Base-by-base conservation (phyloP, 2,113 vertebrate genomes). In the mouse (Mus musculus) region DNA sequence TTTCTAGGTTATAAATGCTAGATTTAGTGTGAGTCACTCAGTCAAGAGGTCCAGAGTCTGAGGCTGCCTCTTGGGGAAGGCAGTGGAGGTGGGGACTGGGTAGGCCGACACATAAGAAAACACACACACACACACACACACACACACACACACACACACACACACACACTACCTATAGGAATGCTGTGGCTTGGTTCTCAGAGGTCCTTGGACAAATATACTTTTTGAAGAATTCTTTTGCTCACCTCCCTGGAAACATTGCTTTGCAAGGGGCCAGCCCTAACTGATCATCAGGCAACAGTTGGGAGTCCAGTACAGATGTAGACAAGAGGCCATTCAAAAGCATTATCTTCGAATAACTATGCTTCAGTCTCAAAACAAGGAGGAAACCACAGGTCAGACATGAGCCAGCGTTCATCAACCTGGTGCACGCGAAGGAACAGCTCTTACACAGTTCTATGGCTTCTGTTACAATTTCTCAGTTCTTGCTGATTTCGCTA, bases 371-470 rank as follows among this genome's bases (percentile, higher is more conserved):
- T 86, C 90, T 93, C 78, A 61, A 80, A 94, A 88, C 36, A 61
- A 90, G 78, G 42, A 94, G 95, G 84, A 97, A 96, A 93, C 91
- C 69, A 88, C 92, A 96, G 75, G 71, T 93, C 39, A 90, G 92
- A 80, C 0, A 0, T 30, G 26, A 85, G 56, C 61, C 0, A 7
- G 10, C 67, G 13, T 52, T 92, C 67, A 85, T 65, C 39, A 85
- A 39, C 65, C 46, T 49, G 76, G 71, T 75, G 88, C 59, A 46
- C 14, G 22, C 10, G 26, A 75, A 88, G 87, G 85, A 81, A 33
- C 2, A 82, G 85, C 42, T 26, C 80, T 77, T 81, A 52, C 71
- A 85, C 59, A 67, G 30, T 61, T 39, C 52, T 61, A 1, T 22
- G 7, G 65, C 17, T 20, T 88, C 80, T 42, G 22, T 56, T 56